Percentiles rank a stretch among this genome's conserved stretches.
These are phyloP conservation scores for Tetramorium parvispinum DNA, from an alignment of 1,140 invertebrate genomes.

Conservation along the genomic window DNA sequence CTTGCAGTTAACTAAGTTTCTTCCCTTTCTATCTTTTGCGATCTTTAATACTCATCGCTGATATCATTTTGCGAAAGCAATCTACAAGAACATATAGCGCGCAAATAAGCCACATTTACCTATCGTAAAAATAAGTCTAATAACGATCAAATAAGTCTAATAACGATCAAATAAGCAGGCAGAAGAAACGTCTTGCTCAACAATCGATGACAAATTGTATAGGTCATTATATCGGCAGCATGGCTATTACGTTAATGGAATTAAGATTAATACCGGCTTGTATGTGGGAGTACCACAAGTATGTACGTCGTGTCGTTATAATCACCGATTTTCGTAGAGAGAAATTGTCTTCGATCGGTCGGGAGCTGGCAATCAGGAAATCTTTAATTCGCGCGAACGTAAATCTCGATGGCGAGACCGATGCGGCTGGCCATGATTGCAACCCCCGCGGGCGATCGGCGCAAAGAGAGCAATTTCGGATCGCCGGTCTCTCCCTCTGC, in stretches of 20 bases:
- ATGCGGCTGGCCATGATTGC: constrained; percentile 54
- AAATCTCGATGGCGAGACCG: constrained; percentile 60
- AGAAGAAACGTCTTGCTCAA: not conserved
- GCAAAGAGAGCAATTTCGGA: constrained; percentile 66
- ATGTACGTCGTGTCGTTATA: not conserved
- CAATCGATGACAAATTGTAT: constrained; percentile 30
- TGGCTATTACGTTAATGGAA: constrained; percentile 42
- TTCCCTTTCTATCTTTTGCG: not conserved
- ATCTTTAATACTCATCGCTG: not conserved
- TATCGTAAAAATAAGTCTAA: constrained; percentile 18
- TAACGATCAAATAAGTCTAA: constrained; percentile 23
- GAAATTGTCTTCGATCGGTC: constrained; percentile 36
- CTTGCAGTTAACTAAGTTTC: too few species aligned
- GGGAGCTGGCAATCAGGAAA: constrained; percentile 13
- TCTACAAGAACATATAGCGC: not conserved
- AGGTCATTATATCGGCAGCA: constrained; percentile 17
- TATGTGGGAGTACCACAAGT: constrained; percentile 16
- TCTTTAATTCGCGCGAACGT: constrained; percentile 61
- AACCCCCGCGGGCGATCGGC: constrained; percentile 55
- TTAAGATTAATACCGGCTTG: constrained; percentile 34
- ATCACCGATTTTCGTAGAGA: constrained; percentile 29
- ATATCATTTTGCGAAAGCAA: not conserved
- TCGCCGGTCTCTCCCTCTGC: constrained; percentile 32
- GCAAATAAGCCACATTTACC: not conserved
- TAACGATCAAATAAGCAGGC: not conserved